These are phyloP conservation scores for Meleagris gallopavo DNA, from an alignment of 2,113 vertebrate species.

Conservation along the genomic window DNA sequence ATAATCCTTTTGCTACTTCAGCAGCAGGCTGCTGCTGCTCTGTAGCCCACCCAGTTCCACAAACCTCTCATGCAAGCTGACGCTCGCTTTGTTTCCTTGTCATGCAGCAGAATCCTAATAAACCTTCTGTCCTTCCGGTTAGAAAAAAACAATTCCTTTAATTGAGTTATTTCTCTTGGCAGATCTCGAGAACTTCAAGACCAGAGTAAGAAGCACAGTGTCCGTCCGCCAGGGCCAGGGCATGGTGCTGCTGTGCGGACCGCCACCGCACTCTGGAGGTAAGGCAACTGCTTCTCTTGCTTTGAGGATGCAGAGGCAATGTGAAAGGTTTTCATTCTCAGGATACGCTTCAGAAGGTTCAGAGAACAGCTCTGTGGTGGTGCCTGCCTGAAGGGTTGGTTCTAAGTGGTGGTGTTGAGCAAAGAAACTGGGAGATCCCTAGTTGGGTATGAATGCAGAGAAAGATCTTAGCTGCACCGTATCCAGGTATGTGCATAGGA, in stretches of 20 bases:
- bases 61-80: neutral
- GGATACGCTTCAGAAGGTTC: neutral
- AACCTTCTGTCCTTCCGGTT: neutral
- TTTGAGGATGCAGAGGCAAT: fast-evolving
- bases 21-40: neutral
- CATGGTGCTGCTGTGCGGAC: conserved; percentile 94
- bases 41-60: fast-evolving
- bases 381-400: neutral
- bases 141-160: neutral
- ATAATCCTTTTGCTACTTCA: neutral
- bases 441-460: neutral
- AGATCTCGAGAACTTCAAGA: conserved; percentile 97
- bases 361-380: neutral
- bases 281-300: neutral
- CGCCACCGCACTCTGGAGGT: conserved; percentile 95
- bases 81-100: neutral
- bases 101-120: neutral
- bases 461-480: neutral
- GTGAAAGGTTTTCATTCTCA: neutral
- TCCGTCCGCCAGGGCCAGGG: conserved; percentile 95
- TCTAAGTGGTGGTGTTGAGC: too few species aligned
- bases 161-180: conserved; percentile 55
- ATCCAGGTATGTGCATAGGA: neutral
- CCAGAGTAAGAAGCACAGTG: conserved; percentile 89
- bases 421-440: neutral